These are phyloP conservation scores for Labroides dimidiatus DNA, from an alignment of 2,797 vertebrate species.

Conservation along the genomic window DNA sequence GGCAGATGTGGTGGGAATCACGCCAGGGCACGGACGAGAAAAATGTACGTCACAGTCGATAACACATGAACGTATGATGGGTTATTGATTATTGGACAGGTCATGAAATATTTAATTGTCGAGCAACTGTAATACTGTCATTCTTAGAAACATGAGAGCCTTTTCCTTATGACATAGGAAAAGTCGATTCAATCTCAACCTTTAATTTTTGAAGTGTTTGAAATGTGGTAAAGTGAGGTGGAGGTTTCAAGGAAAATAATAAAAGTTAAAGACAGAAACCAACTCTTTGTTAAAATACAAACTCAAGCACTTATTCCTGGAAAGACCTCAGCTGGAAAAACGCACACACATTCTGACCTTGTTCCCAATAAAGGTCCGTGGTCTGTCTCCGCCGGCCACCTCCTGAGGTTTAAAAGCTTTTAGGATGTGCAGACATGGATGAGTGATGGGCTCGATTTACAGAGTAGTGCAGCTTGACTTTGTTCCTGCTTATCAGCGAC, in stretches of 20 bases:
- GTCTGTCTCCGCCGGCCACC: constrained; percentile 61
- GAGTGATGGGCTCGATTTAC: constrained; percentile 76
- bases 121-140: background rate
- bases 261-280: constrained; percentile 3
- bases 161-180: too few relatives aligned
- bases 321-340: constrained; percentile 40
- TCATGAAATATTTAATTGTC: constrained; percentile 6
- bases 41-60: constrained; percentile 77
- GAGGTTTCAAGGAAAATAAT: background rate
- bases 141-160: too few relatives aligned
- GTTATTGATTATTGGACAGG: constrained; percentile 18
- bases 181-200: too few relatives aligned
- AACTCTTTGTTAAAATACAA: constrained; percentile 25
- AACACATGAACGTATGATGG: background rate
- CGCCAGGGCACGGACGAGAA: constrained; percentile 92
- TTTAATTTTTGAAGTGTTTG: too few relatives aligned
- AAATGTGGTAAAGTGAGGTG: too few relatives aligned
- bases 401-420: constrained; percentile 79
- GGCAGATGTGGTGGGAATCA: constrained; percentile 91
- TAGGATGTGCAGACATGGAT: constrained; percentile 59
- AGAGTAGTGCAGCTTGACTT: constrained; percentile 66
- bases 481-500: constrained; percentile 76
- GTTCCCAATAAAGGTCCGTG: constrained; percentile 62
- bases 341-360: constrained; percentile 59
- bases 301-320: constrained; percentile 38